Evolutionary conservation across 2,888 invertebrate species (phyloP).

Genomic region (Lordiphosa andalusiaca): DNA sequence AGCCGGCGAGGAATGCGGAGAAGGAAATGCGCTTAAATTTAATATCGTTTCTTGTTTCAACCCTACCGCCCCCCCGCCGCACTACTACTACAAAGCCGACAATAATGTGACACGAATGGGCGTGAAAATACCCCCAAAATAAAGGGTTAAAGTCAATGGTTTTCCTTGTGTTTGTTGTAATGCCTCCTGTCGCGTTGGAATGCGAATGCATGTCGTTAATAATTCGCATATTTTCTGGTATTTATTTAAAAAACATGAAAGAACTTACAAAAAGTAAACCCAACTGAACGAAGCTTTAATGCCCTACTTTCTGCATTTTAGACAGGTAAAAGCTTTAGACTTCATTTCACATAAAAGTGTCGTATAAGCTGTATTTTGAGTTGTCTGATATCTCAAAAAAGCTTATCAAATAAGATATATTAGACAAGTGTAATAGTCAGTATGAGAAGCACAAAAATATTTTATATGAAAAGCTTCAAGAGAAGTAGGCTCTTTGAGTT

Average conservation of each 20-base stretch:
- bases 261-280: no score
- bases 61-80: no score
- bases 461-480: no score
- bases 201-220: conserved; percentile 47
- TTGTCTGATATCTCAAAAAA: no score
- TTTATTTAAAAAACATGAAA: conserved; percentile 17
- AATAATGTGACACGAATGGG: conserved; percentile 42
- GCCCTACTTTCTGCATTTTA: not conserved
- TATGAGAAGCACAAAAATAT: no score
- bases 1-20: conserved; percentile 23
- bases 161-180: conserved; percentile 6
- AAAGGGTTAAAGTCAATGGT: conserved; percentile 29
- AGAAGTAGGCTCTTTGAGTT: no score
- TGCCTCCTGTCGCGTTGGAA: conserved; percentile 16
- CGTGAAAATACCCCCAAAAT: conserved; percentile 29
- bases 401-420: no score
- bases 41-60: conserved; percentile 35
- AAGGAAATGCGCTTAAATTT: conserved; percentile 51
- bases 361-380: no score
- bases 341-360: no score
- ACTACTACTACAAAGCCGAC: conserved; percentile 5
- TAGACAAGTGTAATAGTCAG: no score
- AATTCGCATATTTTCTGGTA: conserved; percentile 50
- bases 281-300: not conserved
- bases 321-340: no score